Percentiles rank a stretch among this genome's conserved stretches.
phyloP scores from a whole-genome alignment of 2,113 vertebrate genomes.

The Coracopsis vasa region DNA sequence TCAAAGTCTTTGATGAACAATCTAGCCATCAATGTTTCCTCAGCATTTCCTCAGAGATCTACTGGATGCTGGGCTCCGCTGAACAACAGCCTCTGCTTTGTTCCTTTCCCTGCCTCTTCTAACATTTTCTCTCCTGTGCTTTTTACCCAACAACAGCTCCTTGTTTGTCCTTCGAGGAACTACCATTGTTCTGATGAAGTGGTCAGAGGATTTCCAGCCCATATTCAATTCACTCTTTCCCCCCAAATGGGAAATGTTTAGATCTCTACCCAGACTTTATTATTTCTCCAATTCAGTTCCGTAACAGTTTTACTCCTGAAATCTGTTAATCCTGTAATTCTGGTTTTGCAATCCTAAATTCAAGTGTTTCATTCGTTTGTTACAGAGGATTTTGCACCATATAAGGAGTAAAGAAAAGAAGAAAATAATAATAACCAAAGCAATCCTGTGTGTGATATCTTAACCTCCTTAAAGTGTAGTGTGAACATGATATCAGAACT shows the following conservation, averaged over 20 bases:
- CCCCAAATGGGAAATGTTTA: background rate
- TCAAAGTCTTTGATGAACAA: background rate
- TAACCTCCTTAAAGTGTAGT: background rate
- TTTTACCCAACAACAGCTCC: background rate
- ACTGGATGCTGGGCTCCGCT: background rate
- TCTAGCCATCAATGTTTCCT: background rate
- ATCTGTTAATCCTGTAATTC: background rate
- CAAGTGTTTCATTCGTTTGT: background rate
- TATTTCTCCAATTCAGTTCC: background rate
- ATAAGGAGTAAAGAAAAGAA: background rate
- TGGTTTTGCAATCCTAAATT: background rate
- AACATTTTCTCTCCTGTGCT: background rate
- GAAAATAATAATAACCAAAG: background rate
- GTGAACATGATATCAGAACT: fast-evolving
- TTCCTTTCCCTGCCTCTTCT: background rate
- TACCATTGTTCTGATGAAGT: background rate
- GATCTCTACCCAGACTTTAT: background rate
- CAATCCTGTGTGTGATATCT: background rate
- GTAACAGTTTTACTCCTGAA: background rate
- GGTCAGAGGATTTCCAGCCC: background rate
- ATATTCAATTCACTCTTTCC: background rate
- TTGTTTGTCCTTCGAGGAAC: background rate
- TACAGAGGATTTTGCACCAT: background rate
- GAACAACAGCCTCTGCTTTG: background rate
- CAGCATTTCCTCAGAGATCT: background rate